Base-by-base conservation (phyloP, 1,140 invertebrate genomes). In the Pentalonia nigronervosa region DNA sequence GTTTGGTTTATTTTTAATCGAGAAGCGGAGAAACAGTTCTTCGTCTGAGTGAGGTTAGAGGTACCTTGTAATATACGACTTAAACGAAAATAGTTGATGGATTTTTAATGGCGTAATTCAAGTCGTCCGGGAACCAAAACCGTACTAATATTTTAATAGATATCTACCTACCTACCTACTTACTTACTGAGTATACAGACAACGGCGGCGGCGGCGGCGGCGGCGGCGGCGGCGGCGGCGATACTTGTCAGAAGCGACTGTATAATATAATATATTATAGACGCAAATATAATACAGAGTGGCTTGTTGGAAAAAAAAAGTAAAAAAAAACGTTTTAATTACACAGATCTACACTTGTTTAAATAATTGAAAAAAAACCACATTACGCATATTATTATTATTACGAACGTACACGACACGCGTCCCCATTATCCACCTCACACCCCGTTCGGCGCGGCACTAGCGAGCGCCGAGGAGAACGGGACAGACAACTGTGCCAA, bases 401-500 rank as follows among this genome's bases (percentile, higher is more conserved):
- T 34, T 9, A 14, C 4, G n/a, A 76, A 76, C 11, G 83, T 84
- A 41, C 25, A 84, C 41, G 41, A 30, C 45, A 7, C 41, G 34
- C n/a, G 7, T 21, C n/a, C 20, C 7, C 20, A 0, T 21, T 23
- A 20, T 21, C 25, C n/a, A 17, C 17, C 53, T 7, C 14, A 11
- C 48, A 20, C 48, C 17, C n/a, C 47, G 87, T 88, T 21, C 41
- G 17, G 30, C 9, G 34, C 0, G 34, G 34, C 88, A 89, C 48
- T 48, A 36, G 48, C 48, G 21, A n/a, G 47, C 25, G 25, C 34
- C 11, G 45, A 87, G 9, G 17, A n/a, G 60, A 76, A 87, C 86
- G 86, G 30, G 60, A 76, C 60, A 76, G 60, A n/a, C 91, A 93
- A 93, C 91, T 93, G 91, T 93, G 81, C 48, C 23, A 93, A 93